A percentile compares a stretch with the other conserved stretches of the same genome.
Evolutionary conservation across 2,797 vertebrate species (phyloP).

Genomic region (Enteromius argenteus): DNA sequence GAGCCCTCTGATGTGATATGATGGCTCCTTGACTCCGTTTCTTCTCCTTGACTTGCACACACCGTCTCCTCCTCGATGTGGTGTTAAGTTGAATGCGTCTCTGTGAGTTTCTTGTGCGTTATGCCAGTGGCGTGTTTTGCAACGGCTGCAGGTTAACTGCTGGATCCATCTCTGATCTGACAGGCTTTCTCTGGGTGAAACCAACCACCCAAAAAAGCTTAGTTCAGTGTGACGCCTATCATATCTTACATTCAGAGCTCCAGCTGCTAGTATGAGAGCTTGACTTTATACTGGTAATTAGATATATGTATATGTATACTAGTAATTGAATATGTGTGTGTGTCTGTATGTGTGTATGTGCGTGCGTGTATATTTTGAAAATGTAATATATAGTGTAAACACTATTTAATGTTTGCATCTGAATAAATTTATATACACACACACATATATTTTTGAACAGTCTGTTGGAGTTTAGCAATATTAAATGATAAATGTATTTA

Average conservation of each 20-base stretch:
- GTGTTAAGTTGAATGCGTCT: neutral
- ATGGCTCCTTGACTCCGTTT: conserved; percentile 24
- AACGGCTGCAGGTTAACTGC: conserved; percentile 38
- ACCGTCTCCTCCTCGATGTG: conserved; percentile 3
- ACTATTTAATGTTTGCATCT: too few species aligned
- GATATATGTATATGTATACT: too few species aligned
- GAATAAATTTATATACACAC: too few species aligned
- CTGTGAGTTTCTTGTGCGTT: neutral
- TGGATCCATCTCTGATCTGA: conserved; percentile 39
- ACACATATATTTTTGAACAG: neutral
- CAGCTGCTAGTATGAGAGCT: conserved; percentile 4
- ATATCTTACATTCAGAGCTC: neutral
- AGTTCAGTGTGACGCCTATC: conserved; percentile 18
- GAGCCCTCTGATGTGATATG: conserved; percentile 40
- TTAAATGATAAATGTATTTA: neutral
- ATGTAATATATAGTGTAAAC: too few species aligned
- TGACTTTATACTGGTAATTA: neutral
- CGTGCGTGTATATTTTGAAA: too few species aligned
- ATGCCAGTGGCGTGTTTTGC: conserved; percentile 37
- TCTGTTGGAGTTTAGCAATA: neutral
- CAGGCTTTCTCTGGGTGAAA: conserved; percentile 27
- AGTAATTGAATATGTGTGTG: too few species aligned
- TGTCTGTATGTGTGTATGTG: too few species aligned
- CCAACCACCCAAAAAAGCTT: conserved; percentile 26
- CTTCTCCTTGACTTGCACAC: neutral